phyloP scores from a whole-genome alignment of 2,888 invertebrate species.

The Cheilosia variabilis region DNA sequence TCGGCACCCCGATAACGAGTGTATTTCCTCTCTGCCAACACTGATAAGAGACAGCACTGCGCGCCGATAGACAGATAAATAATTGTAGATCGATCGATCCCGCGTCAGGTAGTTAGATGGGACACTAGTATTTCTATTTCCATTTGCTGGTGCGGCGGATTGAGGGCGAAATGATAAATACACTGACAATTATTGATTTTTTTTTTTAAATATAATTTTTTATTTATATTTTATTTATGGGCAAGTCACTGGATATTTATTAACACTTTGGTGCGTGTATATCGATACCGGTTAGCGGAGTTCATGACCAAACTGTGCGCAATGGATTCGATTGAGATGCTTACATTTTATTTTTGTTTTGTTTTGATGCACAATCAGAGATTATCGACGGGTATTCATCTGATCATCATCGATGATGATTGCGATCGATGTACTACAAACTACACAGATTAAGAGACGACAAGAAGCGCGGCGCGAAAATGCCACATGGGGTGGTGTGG shows the following conservation, averaged over 20 bases:
- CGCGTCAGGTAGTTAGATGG: constrained; percentile 41
- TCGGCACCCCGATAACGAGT: constrained; percentile 59
- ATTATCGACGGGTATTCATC: constrained; percentile 53
- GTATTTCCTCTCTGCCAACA: constrained; percentile 55
- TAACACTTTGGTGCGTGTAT: neutral
- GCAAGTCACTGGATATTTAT: constrained; percentile 30
- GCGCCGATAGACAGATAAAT: constrained; percentile 56
- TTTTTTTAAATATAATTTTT: constrained; percentile 6
- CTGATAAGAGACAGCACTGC: constrained; percentile 56
- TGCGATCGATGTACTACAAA: neutral
- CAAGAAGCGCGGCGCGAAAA: constrained; percentile 50
- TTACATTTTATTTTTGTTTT: constrained; percentile 57
- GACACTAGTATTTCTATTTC: neutral
- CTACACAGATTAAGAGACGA: neutral
- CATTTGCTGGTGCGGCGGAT: constrained; percentile 24
- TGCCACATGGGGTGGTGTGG: constrained; percentile 48
- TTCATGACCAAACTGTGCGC: constrained; percentile 38
- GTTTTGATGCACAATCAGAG: constrained; percentile 43
- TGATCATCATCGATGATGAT: constrained; percentile 51
- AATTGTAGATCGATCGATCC: constrained; percentile 64
- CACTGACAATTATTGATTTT: constrained; percentile 6
- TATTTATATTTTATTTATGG: neutral
- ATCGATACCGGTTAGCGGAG: constrained; percentile 10
- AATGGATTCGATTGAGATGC: constrained; percentile 42
- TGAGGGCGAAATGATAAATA: constrained; percentile 54